These are phyloP conservation scores for Pterostichus niger DNA, from an alignment of 2,888 invertebrate genomes.

Conservation along the genomic window DNA sequence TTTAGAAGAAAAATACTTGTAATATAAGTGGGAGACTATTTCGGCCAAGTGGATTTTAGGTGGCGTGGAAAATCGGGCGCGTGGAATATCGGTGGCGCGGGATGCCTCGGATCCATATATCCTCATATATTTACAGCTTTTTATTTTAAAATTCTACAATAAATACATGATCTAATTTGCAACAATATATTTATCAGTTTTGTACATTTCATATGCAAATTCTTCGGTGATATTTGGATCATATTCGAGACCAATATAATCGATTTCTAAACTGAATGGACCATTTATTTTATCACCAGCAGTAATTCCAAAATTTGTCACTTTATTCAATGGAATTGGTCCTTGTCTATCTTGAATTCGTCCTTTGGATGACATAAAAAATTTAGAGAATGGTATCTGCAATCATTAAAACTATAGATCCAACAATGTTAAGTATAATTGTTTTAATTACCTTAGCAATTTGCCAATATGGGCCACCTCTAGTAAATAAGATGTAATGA, in stretches of 20 bases:
- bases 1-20: too few species aligned
- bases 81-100: too few species aligned
- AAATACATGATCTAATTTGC: conserved; percentile 77
- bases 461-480: conserved; percentile 99
- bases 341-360: conserved; percentile 90
- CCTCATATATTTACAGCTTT: conserved; percentile 5
- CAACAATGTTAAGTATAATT: not conserved
- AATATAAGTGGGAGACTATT: too few species aligned
- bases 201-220: conserved; percentile 97
- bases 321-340: conserved; percentile 80
- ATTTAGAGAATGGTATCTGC: conserved; percentile 96
- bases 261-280: conserved; percentile 93
- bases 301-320: conserved; percentile 90
- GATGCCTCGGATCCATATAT: too few species aligned
- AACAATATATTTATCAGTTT: conserved; percentile 83
- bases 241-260: conserved; percentile 92
- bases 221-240: conserved; percentile 90
- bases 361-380: conserved; percentile 90
- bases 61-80: too few species aligned
- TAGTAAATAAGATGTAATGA: conserved; percentile 92
- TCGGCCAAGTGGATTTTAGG: too few species aligned
- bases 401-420: conserved; percentile 73
- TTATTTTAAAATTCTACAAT: conserved; percentile 4
- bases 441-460: conserved; percentile 83
- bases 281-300: conserved; percentile 90